Evolutionary conservation across 2,113 vertebrate genomes (phyloP), one percentile per base, ranked within the genome.

Genomic region (Hemicordylus capensis): DNA sequence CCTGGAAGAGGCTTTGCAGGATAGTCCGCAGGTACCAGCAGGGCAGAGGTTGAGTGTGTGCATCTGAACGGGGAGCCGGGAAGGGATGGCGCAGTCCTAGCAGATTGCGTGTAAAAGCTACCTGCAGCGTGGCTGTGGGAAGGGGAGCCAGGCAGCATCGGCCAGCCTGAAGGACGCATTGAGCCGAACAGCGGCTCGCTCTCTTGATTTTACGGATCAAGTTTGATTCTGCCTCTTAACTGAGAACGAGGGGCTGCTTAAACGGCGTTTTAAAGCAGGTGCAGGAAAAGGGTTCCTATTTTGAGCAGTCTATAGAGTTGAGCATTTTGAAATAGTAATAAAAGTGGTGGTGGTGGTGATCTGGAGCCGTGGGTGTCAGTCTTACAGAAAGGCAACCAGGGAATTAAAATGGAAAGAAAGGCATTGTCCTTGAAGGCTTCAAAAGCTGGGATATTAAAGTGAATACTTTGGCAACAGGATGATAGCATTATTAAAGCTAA

Each of bases 1-100:
- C 64, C 94, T 99, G 88, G 98, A 99, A 92, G 98, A 99, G 78
- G 98, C 98, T 66, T 90, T 99, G 91, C 98, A 98, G 93, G 98
- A 99, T 95, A 99, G 98, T 95, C 98, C 98, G 75, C 98, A 99
- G 98, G 98, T 99, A 98, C 89, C 63, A 44, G 5, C 64, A 24
- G 15, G 74, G 66, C 37, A 11, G 20, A 26, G 6, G 39, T 19
- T 54, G 51, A 26, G 66, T 22, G 22, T 58, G 56, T n/a, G 10
- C 19, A 17, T 44, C 48, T 46, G 19, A 15, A 1, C 5, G 11
- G 31, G 37, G 24, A n/a, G 59, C 42, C 6, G 70, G 31, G 54
- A 17, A 76, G 37, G 74, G 74, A 76, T 56, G 75, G 44, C 44
- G 79, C 22, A 54, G 79, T 15, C n/a, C n/a, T 24, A 6, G 61